These are phyloP conservation scores for Ceratoteleas bidentatus DNA, from an alignment of 1,140 invertebrate genomes.

Conservation along the genomic window DNA sequence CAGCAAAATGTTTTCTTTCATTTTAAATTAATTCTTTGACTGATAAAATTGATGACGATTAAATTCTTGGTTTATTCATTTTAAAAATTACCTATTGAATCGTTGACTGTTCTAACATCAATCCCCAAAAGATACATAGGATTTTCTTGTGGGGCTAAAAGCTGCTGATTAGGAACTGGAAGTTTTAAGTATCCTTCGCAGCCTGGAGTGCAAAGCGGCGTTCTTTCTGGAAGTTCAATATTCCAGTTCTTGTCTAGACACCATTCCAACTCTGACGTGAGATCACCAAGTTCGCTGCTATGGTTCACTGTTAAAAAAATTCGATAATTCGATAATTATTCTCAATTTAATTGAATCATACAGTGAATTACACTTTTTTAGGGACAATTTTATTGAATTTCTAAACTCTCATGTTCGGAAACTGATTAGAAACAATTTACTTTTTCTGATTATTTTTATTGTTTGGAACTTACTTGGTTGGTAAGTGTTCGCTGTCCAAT, in stretches of 20 bases:
- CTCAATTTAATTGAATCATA: too few species aligned
- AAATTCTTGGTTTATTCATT: not conserved
- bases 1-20: too few species aligned
- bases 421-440: too few species aligned
- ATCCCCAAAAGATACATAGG: conserved; percentile 78
- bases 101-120: conserved; percentile 76
- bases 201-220: conserved; percentile 79
- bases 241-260: conserved; percentile 77
- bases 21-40: too few species aligned
- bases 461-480: conserved; percentile 40
- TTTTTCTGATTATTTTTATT: conserved; percentile 1
- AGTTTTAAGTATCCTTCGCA: conserved; percentile 79
- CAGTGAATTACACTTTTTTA: too few species aligned
- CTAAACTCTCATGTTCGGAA: too few species aligned
- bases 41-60: conserved; percentile 38
- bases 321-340: too few species aligned
- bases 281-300: conserved; percentile 73
- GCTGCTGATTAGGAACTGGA: conserved; percentile 72
- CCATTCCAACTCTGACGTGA: conserved; percentile 78
- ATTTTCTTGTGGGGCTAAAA: conserved; percentile 71
- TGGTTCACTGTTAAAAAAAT: conserved; percentile 57
- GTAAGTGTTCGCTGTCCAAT: conserved; percentile 71
- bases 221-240: conserved; percentile 76
- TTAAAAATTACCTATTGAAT: conserved; percentile 52
- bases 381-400: too few species aligned